These are phyloP conservation scores for Eupelmus urozonus DNA, from an alignment of 2,888 invertebrate species.

Conservation along the genomic window DNA sequence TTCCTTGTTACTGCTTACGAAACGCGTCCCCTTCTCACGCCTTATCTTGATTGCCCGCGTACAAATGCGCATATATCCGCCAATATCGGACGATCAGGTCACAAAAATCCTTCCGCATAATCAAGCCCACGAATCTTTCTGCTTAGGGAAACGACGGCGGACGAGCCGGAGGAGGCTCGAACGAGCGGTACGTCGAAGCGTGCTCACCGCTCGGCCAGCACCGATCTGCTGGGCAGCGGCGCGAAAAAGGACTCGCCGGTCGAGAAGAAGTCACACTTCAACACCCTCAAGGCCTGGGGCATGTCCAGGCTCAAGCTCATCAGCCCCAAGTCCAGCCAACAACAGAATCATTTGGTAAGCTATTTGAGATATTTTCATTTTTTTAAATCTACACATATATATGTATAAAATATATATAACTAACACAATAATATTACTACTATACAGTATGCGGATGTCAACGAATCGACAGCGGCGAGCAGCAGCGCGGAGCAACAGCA, in stretches of 20 bases:
- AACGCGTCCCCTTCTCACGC: too few relatives aligned
- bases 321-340: constrained; percentile 77
- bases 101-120: neutral
- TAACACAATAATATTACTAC: too few relatives aligned
- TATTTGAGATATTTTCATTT: neutral
- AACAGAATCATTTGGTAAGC: constrained; percentile 54
- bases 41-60: too few relatives aligned
- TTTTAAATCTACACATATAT: neutral
- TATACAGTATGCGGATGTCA: constrained; percentile 10
- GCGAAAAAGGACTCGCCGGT: constrained; percentile 82
- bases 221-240: constrained; percentile 83
- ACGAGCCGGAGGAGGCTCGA: constrained; percentile 68
- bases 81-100: too few relatives aligned
- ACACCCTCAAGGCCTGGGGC: constrained; percentile 91
- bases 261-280: constrained; percentile 86
- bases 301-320: constrained; percentile 87
- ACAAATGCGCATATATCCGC: too few relatives aligned
- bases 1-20: too few relatives aligned
- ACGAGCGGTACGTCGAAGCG: constrained; percentile 65
- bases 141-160: constrained; percentile 69
- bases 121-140: neutral
- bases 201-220: constrained; percentile 79
- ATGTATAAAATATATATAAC: neutral
- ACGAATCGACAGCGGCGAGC: constrained; percentile 14
- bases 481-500: constrained; percentile 34